These are phyloP conservation scores for Cariama cristata DNA, from an alignment of 2,113 vertebrate genomes.

Conservation along the genomic window DNA sequence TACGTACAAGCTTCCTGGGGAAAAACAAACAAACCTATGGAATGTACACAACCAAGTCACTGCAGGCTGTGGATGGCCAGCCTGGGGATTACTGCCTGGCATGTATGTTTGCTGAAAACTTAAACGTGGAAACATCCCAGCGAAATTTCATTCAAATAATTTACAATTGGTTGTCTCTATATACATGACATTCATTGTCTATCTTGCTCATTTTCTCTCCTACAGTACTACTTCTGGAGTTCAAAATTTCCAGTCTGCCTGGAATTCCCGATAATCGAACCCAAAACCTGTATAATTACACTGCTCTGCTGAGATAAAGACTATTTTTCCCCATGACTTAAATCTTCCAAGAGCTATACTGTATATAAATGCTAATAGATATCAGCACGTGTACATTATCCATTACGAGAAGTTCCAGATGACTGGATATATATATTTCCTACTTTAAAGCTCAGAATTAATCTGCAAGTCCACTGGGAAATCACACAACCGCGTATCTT, in stretches of 20 bases:
- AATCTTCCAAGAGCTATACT: not conserved
- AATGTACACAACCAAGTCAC: not conserved
- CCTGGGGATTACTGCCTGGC: not conserved
- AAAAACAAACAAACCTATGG: not conserved
- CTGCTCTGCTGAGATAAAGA: not conserved
- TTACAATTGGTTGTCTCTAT: not conserved
- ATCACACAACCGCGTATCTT: not conserved
- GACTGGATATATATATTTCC: not conserved
- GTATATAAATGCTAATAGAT: not conserved
- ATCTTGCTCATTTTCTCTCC: not conserved
- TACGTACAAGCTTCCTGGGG: not conserved
- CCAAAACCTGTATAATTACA: not conserved
- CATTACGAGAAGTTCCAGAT: not conserved
- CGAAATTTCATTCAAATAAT: not conserved
- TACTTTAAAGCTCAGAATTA: not conserved
- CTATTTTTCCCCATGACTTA: not conserved
- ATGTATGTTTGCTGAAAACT: not conserved
- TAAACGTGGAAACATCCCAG: not conserved
- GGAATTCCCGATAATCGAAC: not conserved
- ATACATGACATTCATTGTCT: not conserved
- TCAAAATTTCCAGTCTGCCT: not conserved
- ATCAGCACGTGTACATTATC: not conserved
- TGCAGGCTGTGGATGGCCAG: not conserved
- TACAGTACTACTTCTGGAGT: not conserved
- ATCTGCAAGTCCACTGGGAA: not conserved